Percentiles rank a stretch among this genome's conserved stretches.
These are phyloP conservation scores for Stegostoma tigrinum DNA, from an alignment of 2,113 vertebrate genomes.

Conservation along the genomic window DNA sequence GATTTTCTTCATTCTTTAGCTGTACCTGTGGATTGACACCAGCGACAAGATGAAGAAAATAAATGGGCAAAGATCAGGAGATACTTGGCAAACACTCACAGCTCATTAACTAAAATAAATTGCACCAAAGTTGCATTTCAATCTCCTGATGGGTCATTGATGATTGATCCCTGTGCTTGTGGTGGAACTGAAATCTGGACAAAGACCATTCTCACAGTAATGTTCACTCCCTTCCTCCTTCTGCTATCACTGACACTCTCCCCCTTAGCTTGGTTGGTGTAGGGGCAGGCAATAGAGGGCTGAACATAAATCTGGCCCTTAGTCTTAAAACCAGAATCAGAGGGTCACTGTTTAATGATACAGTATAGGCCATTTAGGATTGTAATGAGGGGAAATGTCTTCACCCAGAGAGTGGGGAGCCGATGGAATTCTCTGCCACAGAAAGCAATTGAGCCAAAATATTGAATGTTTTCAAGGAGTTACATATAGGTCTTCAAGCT, in stretches of 20 bases:
- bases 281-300: not conserved
- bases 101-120: not conserved
- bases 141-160: not conserved
- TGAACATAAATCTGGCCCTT: not conserved
- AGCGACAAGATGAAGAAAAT: too few relatives aligned
- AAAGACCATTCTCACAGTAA: not conserved
- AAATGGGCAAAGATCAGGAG: not conserved
- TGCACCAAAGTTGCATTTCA: not conserved
- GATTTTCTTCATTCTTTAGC: slow-evolving; percentile 47
- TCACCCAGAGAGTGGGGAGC: too few relatives aligned
- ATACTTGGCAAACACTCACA: not conserved
- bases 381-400: too few relatives aligned
- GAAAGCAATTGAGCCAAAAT: too few relatives aligned
- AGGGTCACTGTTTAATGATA: too few relatives aligned
- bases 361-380: too few relatives aligned
- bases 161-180: not conserved
- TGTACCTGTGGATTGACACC: slow-evolving; percentile 45
- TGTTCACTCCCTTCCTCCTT: not conserved
- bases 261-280: not conserved
- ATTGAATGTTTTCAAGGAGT: too few relatives aligned
- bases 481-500: too few relatives aligned
- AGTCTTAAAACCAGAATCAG: not conserved
- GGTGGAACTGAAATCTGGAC: not conserved
- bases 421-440: too few relatives aligned
- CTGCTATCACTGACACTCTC: not conserved